Evolutionary conservation across 2,797 vertebrate genomes (phyloP), one percentile per base, ranked within the genome.

Genomic region (Clamator glandarius): DNA sequence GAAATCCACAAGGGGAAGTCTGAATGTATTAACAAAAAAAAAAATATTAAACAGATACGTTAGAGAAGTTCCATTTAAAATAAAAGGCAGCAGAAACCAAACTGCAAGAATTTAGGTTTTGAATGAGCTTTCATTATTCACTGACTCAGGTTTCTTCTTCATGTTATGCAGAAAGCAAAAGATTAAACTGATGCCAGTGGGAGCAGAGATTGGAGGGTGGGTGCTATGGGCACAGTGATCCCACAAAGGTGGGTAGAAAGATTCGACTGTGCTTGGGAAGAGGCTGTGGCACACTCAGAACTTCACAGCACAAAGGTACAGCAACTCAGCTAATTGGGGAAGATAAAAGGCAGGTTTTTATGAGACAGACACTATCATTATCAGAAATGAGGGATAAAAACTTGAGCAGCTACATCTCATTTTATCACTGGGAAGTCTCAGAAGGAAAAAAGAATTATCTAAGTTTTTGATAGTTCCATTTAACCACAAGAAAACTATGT

Each of bases 281-380:
- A 85, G 80, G 70, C 77, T 95, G 44, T 16, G 16, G 94, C 50
- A 41, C 92, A 87, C 93, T 96, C 85, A 95, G 95, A 96, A 96
- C 90, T 96, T 96, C 15, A 36, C 91, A 96, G 94, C 93, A 95
- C 74, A 91, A 94, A 87, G 67, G 79, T 93, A 82, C 84, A 93
- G 96, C 89, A 25, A 94, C 92, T 97, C 96, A 78, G 89, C 91
- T 97, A 97, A 98, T 96, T 97, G 96, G 95, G 78, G 66, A 92
- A 97, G 95, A 97, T 97, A 95, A 97, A 98, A 97, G 94, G 91
- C 75, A 92, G 62, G 68, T 42, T 91, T 96, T 95, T 78, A 94
- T 50, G 91, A 97, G 95, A 95, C 69, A 93, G 66, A 62, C 84
- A 76, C 48, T 13, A n/a, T 94, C 95, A 72, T 95, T 97, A 97